These are phyloP conservation scores for Trichomycterus rosablanca DNA, from an alignment of 2,113 vertebrate species.

Conservation along the genomic window DNA sequence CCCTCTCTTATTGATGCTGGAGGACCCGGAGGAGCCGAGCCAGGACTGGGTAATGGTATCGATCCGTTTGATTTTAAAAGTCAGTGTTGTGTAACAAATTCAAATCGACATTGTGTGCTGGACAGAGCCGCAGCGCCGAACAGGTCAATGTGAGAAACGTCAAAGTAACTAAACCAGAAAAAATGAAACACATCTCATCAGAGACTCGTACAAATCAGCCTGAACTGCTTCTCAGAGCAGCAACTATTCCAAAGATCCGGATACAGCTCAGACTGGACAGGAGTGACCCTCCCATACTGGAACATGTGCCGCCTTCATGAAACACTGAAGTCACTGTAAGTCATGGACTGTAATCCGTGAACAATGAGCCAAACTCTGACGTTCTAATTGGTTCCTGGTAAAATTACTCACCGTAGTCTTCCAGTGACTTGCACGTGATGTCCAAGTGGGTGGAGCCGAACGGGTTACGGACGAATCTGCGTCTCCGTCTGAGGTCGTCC, in stretches of 20 bases:
- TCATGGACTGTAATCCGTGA: slow-evolving; percentile 9
- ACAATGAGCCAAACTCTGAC: slow-evolving; percentile 29
- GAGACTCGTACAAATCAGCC: slow-evolving; percentile 51
- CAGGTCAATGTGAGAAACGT: slow-evolving; percentile 49
- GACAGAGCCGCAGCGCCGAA: slow-evolving; percentile 37
- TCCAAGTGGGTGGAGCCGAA: slow-evolving; percentile 92
- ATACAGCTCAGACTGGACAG: slow-evolving; percentile 1
- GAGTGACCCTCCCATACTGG: background rate
- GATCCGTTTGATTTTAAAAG: slow-evolving; percentile 54
- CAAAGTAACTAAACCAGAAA: slow-evolving; percentile 43
- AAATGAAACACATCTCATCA: slow-evolving; percentile 48
- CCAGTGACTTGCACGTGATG: slow-evolving; percentile 77
- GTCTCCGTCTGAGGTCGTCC: slow-evolving; percentile 88
- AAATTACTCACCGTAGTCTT: slow-evolving; percentile 86
- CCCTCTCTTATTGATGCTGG: slow-evolving; percentile 35
- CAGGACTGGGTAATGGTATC: slow-evolving; percentile 46
- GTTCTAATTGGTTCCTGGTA: slow-evolving; percentile 37
- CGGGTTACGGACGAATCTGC: slow-evolving; percentile 91
- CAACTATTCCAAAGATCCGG: slow-evolving; percentile 16
- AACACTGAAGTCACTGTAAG: slow-evolving; percentile 43
- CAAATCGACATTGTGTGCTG: slow-evolving; percentile 49
- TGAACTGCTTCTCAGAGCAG: slow-evolving; percentile 30
- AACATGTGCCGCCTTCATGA: background rate
- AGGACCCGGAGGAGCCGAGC: slow-evolving; percentile 27
- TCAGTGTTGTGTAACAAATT: slow-evolving; percentile 49